Evolutionary conservation across 2,888 invertebrate species (phyloP), one percentile per base, ranked within the genome.

Genomic region (Plusia festucae): DNA sequence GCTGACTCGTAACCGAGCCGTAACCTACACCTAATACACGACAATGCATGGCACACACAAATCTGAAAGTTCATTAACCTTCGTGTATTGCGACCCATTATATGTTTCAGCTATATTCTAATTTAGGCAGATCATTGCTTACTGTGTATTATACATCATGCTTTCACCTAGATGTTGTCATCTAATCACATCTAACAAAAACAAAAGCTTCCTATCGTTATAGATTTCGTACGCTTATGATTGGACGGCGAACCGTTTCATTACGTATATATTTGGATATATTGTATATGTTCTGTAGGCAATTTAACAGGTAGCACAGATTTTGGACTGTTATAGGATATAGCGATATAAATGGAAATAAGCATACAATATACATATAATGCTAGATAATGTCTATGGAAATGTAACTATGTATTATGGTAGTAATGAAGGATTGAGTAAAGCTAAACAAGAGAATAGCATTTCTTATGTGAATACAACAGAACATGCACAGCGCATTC

Each of bases 71-170:
- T 85, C 73, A 70, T 67, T 80, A 76, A 82, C 83, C 86, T 86
- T 76, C 76, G 69, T 78, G 71, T 81, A 67, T 67, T 76, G 65
- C 81, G 76, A 78, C 78, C 82, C 82, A 76, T 60, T 77, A 72
- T 74, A 78, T 73, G n/a, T 51, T 81, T 82, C 81, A 85, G 83
- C 91, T 91, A 91, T 85, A 82, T 73, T 82, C 89, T 90, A 89
- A 82, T 85, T 83, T 86, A 90, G 89, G 88, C 90, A 83, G 83
- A 67, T 73, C 83, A 83, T 83, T 82, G 81, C 81, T 82, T 81
- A 83, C 82, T 78, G 89, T 88, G 88, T 90, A 87, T 87, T 71
- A 82, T 86, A 89, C 87, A 89, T 86, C 92, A 92, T 92, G 92
- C 92, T 82, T 81, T 88, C 85, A 85, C 90, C 89, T 88, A 88